Evolutionary conservation across 2,113 vertebrate genomes (phyloP), one percentile per base, ranked within the genome.

Genomic region (Poeciliopsis retropinna): DNA sequence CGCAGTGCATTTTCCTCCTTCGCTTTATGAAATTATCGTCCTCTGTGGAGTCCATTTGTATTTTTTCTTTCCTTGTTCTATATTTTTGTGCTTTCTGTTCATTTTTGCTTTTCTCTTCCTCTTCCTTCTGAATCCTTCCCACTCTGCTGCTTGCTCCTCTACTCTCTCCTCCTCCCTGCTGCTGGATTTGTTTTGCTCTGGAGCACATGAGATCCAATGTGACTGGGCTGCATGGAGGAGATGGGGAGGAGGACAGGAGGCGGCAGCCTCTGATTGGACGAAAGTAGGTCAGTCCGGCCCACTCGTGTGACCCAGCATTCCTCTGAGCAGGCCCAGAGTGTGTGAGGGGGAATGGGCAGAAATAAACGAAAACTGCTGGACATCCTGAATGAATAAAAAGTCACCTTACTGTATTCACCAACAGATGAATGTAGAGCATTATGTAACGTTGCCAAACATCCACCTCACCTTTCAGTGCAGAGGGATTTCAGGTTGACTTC

Each of bases 281-380:
- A 93, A 94, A 92, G 83, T 94, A 93, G 93, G 93, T 94, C 93
- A 94, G 76, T 44, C 88, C 72, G 1, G 39, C 80, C 85, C 63
- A 64, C 28, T 92, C 90, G 90, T 86, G 87, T 94, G 93, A 93
- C 74, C 85, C 54, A 77, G 70, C 41, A 80, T 83, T 67, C 47
- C 62, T 75, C 22, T 68, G 2, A 71, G n/a, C 28, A 60, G 31
- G 19, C 9, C 44, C 17, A 5, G 19, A 22, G 32, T 11, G 51
- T 3, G 51, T n/a, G 51, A 13, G 9, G 19, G 13, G 8, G 4
- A 34, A 32, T 15, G 10, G 64, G 11, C n/a, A 61, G 6, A 70
- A 37, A 51, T 39, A 39, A 57, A 57, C 39, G 30, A 57, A 11
- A 22, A 54, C 47, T 54, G 39, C 15, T 41, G 39, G 39, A 15